These are phyloP conservation scores for Gymnorhina tibicen DNA, from an alignment of 2,113 vertebrate species.

Conservation along the genomic window DNA sequence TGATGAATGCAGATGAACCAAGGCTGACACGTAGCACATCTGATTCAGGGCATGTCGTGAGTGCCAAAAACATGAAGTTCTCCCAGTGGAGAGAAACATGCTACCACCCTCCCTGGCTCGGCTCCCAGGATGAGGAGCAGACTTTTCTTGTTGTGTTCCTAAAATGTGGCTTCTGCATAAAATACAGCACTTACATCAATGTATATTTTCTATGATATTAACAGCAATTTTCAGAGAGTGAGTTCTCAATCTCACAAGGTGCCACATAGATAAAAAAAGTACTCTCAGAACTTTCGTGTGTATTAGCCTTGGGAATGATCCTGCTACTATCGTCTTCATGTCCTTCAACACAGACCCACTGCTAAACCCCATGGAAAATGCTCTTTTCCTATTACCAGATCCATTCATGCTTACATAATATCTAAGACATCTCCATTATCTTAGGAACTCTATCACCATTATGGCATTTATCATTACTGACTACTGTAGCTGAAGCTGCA, in stretches of 20 bases:
- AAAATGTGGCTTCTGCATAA: neutral
- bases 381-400: conserved; percentile 28
- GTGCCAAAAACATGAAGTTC: neutral
- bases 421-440: conserved; percentile 30
- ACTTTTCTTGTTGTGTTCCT: neutral
- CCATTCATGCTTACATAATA: conserved; percentile 39
- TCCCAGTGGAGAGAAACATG: neutral
- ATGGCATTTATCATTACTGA: conserved; percentile 45
- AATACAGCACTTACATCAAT: neutral
- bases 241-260: neutral
- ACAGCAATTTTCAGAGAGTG: neutral
- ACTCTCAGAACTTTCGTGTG: neutral
- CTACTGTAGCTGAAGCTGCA: conserved; percentile 49
- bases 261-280: neutral
- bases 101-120: neutral
- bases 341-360: neutral
- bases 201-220: neutral
- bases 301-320: neutral
- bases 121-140: neutral
- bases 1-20: neutral
- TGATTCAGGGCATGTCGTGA: neutral
- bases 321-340: neutral
- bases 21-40: neutral
- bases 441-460: conserved; percentile 12
- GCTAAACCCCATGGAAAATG: neutral